Evolutionary conservation across 2,888 invertebrate species (phyloP), one percentile per base, ranked within the genome.

Genomic region (Hydriomena furcata): DNA sequence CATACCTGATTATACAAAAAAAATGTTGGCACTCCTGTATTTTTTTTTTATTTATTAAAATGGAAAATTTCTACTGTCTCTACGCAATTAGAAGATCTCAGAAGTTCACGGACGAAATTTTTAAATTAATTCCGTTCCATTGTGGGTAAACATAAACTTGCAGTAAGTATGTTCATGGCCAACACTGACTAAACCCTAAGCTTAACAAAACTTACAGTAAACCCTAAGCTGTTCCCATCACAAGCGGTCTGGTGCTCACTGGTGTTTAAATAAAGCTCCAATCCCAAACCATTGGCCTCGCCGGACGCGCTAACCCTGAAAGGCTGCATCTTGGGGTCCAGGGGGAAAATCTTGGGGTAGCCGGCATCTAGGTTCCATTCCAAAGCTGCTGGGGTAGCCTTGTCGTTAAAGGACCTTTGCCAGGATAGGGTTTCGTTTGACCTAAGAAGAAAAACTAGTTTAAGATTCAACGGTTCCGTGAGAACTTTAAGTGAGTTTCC

Each of bases 191-290:
- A n/a, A n/a, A n/a, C n/a, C n/a, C n/a, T n/a, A n/a, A n/a, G n/a
- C n/a, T 38, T 11, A 27, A n/a, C 7, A 7, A 21, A n/a, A 70
- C 82, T 78, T 52, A 90, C 91, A 45, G 84, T 89, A 50, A 90
- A 91, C 5, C 91, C 91, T 21, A 82, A 62, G 25, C 83, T 86
- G 23, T 79, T 81, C 2, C 90, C 90, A 60, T 91, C 89, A 58
- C 91, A 91, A 7, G 58, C 74, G 8, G 66, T 77, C 58, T 91
- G 91, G 42, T 84, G 82, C 27, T 91, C 89, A 42, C 82, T 86
- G 7, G 66, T 77, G 45, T 91, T 91, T 8, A 90, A 54, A 44
- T 77, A 87, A 42, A 91, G 60, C 30, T 91, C 89, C n/a, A 90
- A 68, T 0, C 79, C 78, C 3, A 91, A 60, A 0, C 91, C 90